Conservation (phyloP, 2,888 invertebrate species). For the Colostygia pectinataria region DNA sequence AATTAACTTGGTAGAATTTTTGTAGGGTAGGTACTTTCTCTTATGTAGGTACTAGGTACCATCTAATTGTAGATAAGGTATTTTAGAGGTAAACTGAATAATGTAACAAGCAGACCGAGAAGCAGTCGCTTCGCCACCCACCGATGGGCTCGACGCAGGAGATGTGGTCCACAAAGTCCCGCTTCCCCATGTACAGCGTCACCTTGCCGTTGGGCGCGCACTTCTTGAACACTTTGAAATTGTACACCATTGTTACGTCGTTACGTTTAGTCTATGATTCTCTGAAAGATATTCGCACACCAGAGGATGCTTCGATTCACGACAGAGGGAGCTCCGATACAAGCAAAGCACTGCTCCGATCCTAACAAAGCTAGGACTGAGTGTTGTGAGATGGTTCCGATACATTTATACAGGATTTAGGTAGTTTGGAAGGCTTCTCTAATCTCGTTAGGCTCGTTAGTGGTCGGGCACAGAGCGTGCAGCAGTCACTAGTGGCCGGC, state of each 20-base stretch:
- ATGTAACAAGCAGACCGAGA: too few relatives aligned
- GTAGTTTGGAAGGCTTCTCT: conserved; percentile 60
- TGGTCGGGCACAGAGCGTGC: conserved; percentile 39
- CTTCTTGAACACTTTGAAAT: conserved; percentile 96
- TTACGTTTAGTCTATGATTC: conserved; percentile 15
- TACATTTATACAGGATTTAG: conserved; percentile 67
- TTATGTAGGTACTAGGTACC: too few relatives aligned
- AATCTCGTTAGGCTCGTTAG: conserved; percentile 65
- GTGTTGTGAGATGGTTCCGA: conserved; percentile 5
- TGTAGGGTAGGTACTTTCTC: too few relatives aligned
- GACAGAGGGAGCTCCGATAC: background rate
- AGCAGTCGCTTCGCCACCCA: conserved; percentile 53
- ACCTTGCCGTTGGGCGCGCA: conserved; percentile 94
- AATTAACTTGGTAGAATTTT: too few relatives aligned
- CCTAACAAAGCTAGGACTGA: background rate
- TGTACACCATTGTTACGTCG: conserved; percentile 91
- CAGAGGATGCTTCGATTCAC: background rate
- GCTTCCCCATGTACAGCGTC: conserved; percentile 92
- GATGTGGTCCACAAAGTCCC: conserved; percentile 94
- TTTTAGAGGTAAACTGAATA: too few relatives aligned
- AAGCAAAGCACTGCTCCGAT: background rate
- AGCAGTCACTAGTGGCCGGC: too few relatives aligned
- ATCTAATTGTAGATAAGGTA: too few relatives aligned
- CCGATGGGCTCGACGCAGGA: conserved; percentile 93
- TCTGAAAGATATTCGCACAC: too few relatives aligned